Base-by-base conservation (phyloP, 2,797 vertebrate genomes). In the Karalla daura region DNA sequence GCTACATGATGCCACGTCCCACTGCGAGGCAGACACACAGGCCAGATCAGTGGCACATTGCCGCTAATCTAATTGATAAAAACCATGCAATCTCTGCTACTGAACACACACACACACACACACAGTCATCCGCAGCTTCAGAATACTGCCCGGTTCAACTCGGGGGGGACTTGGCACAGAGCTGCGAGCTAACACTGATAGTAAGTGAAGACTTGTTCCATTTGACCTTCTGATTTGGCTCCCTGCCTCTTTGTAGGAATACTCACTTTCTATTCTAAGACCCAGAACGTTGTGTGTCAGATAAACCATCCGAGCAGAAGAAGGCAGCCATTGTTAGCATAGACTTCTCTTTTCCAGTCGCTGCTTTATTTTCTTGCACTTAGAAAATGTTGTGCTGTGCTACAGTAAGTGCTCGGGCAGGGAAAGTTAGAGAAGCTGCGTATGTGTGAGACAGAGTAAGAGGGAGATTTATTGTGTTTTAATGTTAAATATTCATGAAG, bases 191-290 rank as follows among this genome's bases (percentile, higher is more conserved):
- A 86, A 89, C 86, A 87, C 84, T 88, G 90, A 92, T 88, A 90
- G 85, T 62, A 70, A 73, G 78, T 86, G 72, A 91, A 82, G 82
- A 89, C 85, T 86, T 81, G 78, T 85, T 86, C 80, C 78, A 82
- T 85, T 83, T 92, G 90, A 90, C 91, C 89, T 87, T 90, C 70
- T 87, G 86, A 84, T 84, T 87, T 91, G 88, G 89, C 90, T 88
- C 84, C 43, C 49, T 79, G 80, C 70, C 76, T 72, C 68, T n/a
- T 78, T 72, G 72, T 74, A 90, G 79, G 62, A 93, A 92, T 81
- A 92, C 80, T 89, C 63, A 63, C 74, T 81, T 86, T 90, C 87
- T 89, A 89, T 88, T 83, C 84, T 72, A 75, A 81, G 87, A 84
- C 33, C 53, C 65, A 65, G 62, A 77, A 51, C 25, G 21, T 23